Evolutionary conservation across 2,113 vertebrate genomes (phyloP).

Genomic region (Gymnobelideus leadbeateri): DNA sequence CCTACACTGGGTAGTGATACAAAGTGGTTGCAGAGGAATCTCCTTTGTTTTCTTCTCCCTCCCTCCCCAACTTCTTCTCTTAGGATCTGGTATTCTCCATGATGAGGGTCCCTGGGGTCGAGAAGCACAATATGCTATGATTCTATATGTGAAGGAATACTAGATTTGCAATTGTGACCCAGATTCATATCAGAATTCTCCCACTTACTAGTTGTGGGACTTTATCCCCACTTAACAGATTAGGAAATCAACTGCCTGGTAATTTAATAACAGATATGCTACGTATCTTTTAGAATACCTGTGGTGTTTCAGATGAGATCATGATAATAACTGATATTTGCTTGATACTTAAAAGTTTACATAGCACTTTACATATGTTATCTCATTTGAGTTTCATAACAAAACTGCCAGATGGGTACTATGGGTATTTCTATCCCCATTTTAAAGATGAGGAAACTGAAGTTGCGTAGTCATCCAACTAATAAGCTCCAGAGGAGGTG

Average conservation of each 20-base stretch:
- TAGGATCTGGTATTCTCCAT: neutral
- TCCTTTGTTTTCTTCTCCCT: neutral
- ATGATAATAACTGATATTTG: neutral
- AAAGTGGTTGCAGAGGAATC: neutral
- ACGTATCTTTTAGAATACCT: neutral
- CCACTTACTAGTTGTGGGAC: neutral
- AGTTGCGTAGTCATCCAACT: neutral
- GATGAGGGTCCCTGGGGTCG: neutral
- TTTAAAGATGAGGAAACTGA: neutral
- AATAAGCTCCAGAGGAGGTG: neutral
- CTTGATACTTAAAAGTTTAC: neutral
- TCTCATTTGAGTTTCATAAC: neutral
- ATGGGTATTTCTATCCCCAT: neutral
- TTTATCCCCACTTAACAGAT: neutral
- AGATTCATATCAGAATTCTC: neutral
- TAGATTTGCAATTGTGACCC: neutral
- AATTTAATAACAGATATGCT: neutral
- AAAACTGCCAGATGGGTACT: neutral
- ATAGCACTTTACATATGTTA: neutral
- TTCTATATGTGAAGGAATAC: neutral
- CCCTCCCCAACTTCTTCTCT: neutral
- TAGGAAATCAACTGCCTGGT: neutral
- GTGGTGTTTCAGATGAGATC: neutral
- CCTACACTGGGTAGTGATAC: neutral
- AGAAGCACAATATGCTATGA: neutral